These are phyloP conservation scores for Orthonychiurus folsomi DNA, from an alignment of 2,888 invertebrate genomes.

Conservation along the genomic window DNA sequence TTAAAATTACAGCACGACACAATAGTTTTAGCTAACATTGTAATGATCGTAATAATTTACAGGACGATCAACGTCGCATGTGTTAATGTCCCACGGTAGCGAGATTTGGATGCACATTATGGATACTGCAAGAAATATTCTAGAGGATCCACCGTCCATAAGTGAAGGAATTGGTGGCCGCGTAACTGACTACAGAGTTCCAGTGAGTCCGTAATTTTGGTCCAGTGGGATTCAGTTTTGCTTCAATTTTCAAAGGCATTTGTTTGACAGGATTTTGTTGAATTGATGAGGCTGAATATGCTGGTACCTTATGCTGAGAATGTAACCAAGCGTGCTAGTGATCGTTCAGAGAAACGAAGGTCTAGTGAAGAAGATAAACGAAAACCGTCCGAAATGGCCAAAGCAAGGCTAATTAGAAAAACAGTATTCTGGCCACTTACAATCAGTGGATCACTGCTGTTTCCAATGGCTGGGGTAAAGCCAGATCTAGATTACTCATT, in stretches of 20 bases:
- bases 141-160: slow-evolving; percentile 91
- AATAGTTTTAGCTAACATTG: neutral
- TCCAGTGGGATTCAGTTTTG: neutral
- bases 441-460: slow-evolving; percentile 46
- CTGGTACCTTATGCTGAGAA: slow-evolving; percentile 53
- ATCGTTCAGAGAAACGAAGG: neutral
- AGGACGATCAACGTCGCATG: slow-evolving; percentile 81
- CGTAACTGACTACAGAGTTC: slow-evolving; percentile 80
- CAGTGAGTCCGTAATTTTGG: slow-evolving; percentile 43
- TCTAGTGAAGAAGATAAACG: neutral
- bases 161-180: slow-evolving; percentile 90
- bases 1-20: neutral
- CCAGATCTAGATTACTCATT: neutral
- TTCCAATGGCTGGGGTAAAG: slow-evolving; percentile 34
- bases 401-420: slow-evolving; percentile 61
- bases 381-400: slow-evolving; percentile 54
- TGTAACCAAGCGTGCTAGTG: neutral
- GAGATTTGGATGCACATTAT: slow-evolving; percentile 92
- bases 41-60: slow-evolving; percentile 45
- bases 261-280: slow-evolving; percentile 62
- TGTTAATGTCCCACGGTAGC: slow-evolving; percentile 86
- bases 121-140: slow-evolving; percentile 68
- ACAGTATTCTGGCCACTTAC: slow-evolving; percentile 75
- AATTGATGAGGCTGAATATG: slow-evolving; percentile 73
- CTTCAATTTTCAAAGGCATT: slow-evolving; percentile 1